These are phyloP conservation scores for Spongilla lacustris DNA, from an alignment of 37 sponge, comb jelly and placozoan species.

Conservation along the genomic window DNA sequence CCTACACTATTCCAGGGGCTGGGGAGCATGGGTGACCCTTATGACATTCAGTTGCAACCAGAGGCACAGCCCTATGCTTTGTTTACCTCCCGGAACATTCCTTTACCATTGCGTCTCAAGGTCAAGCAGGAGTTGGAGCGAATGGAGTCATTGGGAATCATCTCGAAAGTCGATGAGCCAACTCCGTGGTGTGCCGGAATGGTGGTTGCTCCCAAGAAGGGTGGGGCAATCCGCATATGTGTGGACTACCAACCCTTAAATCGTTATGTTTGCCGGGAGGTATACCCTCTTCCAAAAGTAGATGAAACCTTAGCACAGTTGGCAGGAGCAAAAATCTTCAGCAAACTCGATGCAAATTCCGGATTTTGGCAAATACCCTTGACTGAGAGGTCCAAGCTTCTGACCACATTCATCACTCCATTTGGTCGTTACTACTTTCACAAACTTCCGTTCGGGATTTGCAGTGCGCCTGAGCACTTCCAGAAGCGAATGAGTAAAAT, in stretches of 20 bases:
- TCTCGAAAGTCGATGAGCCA: conserved; percentile 50
- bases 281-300: conserved; percentile 57
- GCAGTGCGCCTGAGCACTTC: conserved; percentile 40
- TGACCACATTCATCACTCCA: conserved; percentile 20
- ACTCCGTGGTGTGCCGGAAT: conserved; percentile 70
- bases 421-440: neutral
- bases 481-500: conserved; percentile 38
- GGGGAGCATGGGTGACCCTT: conserved; percentile 22
- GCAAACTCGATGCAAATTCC: conserved; percentile 56
- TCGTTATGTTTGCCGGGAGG: conserved; percentile 44
- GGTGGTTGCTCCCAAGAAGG: conserved; percentile 46
- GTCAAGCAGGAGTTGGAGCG: conserved; percentile 20
- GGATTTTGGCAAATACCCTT: no score
- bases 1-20: conserved; percentile 34
- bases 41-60: conserved; percentile 26
- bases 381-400: neutral
- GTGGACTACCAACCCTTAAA: conserved; percentile 52
- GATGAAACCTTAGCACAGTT: conserved; percentile 61
- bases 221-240: conserved; percentile 48
- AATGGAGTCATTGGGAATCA: conserved; percentile 57
- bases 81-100: conserved; percentile 33
- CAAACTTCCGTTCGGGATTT: conserved; percentile 14
- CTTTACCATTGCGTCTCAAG: conserved; percentile 35
- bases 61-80: conserved; percentile 41
- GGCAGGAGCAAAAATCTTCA: conserved; percentile 52